Conservation (phyloP, 2,888 invertebrate genomes). For the Rhyacophila evoluta region DNA sequence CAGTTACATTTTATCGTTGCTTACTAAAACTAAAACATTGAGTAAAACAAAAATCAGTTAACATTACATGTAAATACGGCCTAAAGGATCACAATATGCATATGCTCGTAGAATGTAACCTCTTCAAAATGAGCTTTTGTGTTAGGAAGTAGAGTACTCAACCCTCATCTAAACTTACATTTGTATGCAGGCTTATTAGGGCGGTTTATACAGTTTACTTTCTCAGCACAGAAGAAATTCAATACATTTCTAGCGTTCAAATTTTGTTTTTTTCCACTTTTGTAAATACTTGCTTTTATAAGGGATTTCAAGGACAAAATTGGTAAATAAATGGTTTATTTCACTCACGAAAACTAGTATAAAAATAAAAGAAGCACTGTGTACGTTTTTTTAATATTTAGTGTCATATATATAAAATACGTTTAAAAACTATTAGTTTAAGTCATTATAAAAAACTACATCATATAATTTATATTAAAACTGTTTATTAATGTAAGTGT, state of each 20-base stretch:
- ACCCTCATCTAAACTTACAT: constrained; percentile 16
- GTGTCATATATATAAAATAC: no score
- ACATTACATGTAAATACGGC: not conserved
- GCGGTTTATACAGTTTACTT: constrained; percentile 1
- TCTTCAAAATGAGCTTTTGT: constrained; percentile 10
- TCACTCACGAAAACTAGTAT: no score
- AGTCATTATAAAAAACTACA: no score
- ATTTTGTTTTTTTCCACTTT: not conserved
- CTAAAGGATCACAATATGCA: constrained; percentile 16
- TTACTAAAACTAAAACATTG: no score
- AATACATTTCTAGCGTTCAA: constrained; percentile 6
- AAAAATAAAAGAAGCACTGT: no score
- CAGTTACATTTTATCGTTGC: no score
- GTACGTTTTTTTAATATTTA: no score
- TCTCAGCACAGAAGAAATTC: constrained; percentile 7
- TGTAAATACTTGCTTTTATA: not conserved
- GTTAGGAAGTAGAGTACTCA: not conserved
- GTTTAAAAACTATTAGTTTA: no score
- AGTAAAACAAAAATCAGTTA: constrained; percentile 6
- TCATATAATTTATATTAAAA: no score
- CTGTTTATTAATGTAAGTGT: no score
- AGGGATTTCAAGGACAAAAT: no score
- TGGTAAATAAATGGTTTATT: no score
- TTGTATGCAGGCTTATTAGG: constrained; percentile 22
- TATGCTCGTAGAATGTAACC: constrained; percentile 1